These are phyloP conservation scores for Drosophila setosimentum DNA, from an alignment of 2,888 invertebrate species.

Conservation along the genomic window DNA sequence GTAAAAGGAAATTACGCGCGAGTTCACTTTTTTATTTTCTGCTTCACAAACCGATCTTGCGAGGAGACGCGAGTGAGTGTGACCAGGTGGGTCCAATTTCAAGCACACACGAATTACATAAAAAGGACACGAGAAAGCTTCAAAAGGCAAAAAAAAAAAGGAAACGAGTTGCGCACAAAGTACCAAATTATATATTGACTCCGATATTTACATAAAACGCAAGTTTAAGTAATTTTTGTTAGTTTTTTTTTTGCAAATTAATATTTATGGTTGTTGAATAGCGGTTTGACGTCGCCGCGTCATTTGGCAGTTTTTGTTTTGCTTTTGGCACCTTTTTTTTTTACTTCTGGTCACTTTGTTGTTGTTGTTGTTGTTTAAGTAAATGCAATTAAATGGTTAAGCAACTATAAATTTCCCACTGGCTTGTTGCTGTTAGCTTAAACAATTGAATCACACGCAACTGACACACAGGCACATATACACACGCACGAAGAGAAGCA, in stretches of 20 bases:
- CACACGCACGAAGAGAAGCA: conserved; percentile 5
- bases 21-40: conserved; percentile 29
- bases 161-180: conserved; percentile 17
- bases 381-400: conserved; percentile 43
- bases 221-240: conserved; percentile 20
- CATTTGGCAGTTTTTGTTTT: conserved; percentile 24
- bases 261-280: conserved; percentile 10
- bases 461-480: conserved; percentile 19
- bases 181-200: conserved; percentile 15
- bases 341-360: conserved; percentile 7
- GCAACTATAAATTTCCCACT: conserved; percentile 39
- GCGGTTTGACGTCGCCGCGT: conserved; percentile 16
- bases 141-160: conserved; percentile 21
- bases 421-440: conserved; percentile 54
- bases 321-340: conserved; percentile 9
- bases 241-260: background rate
- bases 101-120: conserved; percentile 15
- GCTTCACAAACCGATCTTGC: background rate
- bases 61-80: conserved; percentile 33
- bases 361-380: conserved; percentile 21
- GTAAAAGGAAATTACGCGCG: conserved; percentile 34
- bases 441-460: conserved; percentile 66
- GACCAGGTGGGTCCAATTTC: conserved; percentile 26
- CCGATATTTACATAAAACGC: conserved; percentile 27
- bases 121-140: conserved; percentile 42